Evolutionary conservation across 1,140 invertebrate species (phyloP), one percentile per base, ranked within the genome.

Genomic region (Ericerus pela): DNA sequence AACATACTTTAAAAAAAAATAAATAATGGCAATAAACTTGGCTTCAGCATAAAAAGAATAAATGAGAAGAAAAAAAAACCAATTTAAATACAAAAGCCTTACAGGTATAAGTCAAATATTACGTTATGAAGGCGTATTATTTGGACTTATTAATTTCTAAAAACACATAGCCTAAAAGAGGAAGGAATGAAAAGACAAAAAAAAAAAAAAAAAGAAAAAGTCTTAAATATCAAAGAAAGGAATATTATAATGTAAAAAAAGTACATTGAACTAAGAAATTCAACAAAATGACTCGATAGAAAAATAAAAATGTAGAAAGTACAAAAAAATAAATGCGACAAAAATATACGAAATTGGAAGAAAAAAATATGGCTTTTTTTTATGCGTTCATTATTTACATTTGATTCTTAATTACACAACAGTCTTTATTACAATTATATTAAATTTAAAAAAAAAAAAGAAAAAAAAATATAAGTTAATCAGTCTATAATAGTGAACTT

Each of bases 231-330:
- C 37, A 18, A 16, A 41, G 14, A 41, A 18, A 41, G n/a, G n/a
- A 41, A 22, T 24, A 20, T 4, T 5, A 22, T 24, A 10, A 14
- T 47, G 26, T 47, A 47, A 47, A 47, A 47, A 33, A 33, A 33
- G n/a, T n/a, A n/a, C n/a, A n/a, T n/a, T n/a, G n/a, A n/a, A n/a
- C n/a, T n/a, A n/a, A 33, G n/a, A 5, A 41, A 41, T 8, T 41
- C 37, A 47, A 47, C 41, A 47, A 47, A 47, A 47, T 47, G 41
- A 47, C 41, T 47, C 41, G 41, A 47, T 24, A 16, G 10, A 47
- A 24, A 47, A 47, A 22, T 47, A 47, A 20, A 6, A 38, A 38
- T 38, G 20, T 3, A 18, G 14, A n/a, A 18, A 38, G 20, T 16
- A 38, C 20, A 16, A n/a, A n/a, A n/a, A 47, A 47, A 47, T 47